A percentile compares a stretch with the other conserved stretches of the same genome.
phyloP scores from a whole-genome alignment of 2,888 invertebrate species.

The Biston stratarius region DNA sequence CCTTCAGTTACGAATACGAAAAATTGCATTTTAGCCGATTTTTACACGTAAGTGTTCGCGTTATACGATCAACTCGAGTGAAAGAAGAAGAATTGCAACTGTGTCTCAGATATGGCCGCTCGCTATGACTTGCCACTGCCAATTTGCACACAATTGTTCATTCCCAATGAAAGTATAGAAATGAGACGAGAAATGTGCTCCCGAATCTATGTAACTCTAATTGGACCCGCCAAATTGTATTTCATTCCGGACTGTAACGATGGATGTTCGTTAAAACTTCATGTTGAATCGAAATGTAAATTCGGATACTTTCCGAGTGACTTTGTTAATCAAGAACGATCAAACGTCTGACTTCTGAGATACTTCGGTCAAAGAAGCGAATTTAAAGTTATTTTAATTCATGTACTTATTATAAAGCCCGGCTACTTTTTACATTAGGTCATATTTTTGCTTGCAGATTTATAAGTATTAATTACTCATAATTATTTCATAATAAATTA shows the following conservation, averaged over 20 bases:
- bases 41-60: too few relatives aligned
- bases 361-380: slow-evolving; percentile 32
- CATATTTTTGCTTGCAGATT: too few relatives aligned
- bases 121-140: slow-evolving; percentile 75
- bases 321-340: slow-evolving; percentile 59
- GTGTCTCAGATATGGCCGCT: slow-evolving; percentile 66
- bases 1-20: too few relatives aligned
- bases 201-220: slow-evolving; percentile 73
- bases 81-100: slow-evolving; percentile 12
- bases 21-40: too few relatives aligned
- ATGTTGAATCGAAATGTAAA: slow-evolving; percentile 65
- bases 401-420: slow-evolving; percentile 4
- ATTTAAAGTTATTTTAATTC: slow-evolving; percentile 36
- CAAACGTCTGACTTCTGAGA: slow-evolving; percentile 49
- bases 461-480: too few relatives aligned
- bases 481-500: too few relatives aligned
- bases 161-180: slow-evolving; percentile 75
- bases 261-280: slow-evolving; percentile 70
- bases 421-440: too few relatives aligned
- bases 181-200: slow-evolving; percentile 75
- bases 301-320: slow-evolving; percentile 58
- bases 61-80: too few relatives aligned
- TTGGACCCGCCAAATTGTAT: slow-evolving; percentile 70
- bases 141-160: slow-evolving; percentile 85
- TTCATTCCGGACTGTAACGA: slow-evolving; percentile 55